Conservation (phyloP, 2,888 invertebrate genomes). For the Apamea sordens region DNA sequence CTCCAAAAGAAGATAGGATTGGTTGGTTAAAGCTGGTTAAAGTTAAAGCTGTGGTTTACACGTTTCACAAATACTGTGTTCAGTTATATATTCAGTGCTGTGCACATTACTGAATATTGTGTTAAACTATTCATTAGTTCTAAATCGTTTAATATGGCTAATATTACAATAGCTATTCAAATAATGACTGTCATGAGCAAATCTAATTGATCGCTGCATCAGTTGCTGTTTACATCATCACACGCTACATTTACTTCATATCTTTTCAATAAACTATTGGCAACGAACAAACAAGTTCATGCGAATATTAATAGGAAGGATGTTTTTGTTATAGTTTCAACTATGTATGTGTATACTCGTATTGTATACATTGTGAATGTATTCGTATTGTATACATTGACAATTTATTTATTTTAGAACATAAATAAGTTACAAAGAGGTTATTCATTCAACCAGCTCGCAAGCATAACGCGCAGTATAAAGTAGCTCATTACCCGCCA, state of each 20-base stretch:
- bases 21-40: too few relatives aligned
- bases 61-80: not conserved
- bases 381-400: too few relatives aligned
- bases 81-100: not conserved
- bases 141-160: not conserved
- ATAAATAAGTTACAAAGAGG: not conserved
- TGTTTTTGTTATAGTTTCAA: not conserved
- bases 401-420: not conserved
- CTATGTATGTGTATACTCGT: too few relatives aligned
- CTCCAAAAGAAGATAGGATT: not conserved
- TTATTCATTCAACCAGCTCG: not conserved
- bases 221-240: not conserved
- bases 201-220: constrained; percentile 26
- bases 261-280: constrained; percentile 16
- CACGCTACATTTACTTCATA: constrained; percentile 18
- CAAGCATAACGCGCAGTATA: constrained; percentile 36
- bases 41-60: not conserved
- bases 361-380: not conserved
- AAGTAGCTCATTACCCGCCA: constrained; percentile 54
- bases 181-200: constrained; percentile 28
- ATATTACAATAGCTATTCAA: constrained; percentile 1
- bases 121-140: not conserved
- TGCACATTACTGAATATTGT: not conserved
- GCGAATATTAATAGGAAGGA: not conserved
- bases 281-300: not conserved